These are phyloP conservation scores for Xanthia icteritia DNA, from an alignment of 2,888 invertebrate species.

Conservation along the genomic window DNA sequence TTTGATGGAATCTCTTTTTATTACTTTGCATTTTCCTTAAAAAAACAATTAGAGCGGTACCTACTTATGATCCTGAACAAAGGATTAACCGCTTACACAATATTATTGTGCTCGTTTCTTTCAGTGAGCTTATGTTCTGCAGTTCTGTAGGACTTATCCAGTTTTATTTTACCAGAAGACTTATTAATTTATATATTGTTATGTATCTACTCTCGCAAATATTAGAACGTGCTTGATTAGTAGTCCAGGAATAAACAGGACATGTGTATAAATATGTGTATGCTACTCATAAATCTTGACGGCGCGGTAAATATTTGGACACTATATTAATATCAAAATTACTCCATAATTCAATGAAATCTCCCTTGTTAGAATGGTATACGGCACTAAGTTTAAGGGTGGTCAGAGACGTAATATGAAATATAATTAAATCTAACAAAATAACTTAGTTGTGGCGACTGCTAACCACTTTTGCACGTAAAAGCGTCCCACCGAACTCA, in stretches of 20 bases:
- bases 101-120: not conserved
- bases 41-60: not conserved
- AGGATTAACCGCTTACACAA: not conserved
- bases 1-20: constrained; percentile 1
- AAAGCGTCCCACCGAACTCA: constrained; percentile 26
- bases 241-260: not conserved
- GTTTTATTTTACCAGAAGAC: not conserved
- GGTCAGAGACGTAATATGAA: constrained; percentile 13
- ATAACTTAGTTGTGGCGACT: constrained; percentile 12
- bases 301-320: constrained; percentile 30
- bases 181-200: not conserved
- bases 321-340: constrained; percentile 10
- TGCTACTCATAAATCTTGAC: constrained; percentile 10
- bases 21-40: not conserved
- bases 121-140: constrained; percentile 1
- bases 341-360: constrained; percentile 26
- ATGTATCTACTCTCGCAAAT: too few relatives aligned
- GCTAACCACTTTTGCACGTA: constrained; percentile 29
- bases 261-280: not conserved
- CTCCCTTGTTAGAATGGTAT: not conserved
- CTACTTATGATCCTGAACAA: not conserved
- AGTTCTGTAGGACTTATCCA: not conserved
- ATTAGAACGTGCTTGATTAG: constrained; percentile 10
- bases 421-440: constrained; percentile 15
- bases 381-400: not conserved